These are phyloP conservation scores for Leptodactylus fallax DNA, from an alignment of 2,797 vertebrate genomes.

Conservation along the genomic window DNA sequence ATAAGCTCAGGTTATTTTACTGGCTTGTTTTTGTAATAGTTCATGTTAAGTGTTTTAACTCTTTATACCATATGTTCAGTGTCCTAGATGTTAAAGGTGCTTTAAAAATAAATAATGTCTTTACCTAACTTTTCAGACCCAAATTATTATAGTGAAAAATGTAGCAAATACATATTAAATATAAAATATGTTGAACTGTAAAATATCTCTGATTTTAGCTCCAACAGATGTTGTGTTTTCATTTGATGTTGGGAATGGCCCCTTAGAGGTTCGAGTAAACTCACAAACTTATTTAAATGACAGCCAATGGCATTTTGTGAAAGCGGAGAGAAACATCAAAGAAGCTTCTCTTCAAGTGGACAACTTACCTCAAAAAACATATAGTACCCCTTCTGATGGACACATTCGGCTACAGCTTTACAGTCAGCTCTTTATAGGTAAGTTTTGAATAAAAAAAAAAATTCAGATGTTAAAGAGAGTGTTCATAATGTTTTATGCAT, in stretches of 20 bases:
- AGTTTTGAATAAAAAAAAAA: conserved; percentile 65
- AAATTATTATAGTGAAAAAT: too few relatives aligned
- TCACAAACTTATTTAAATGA: conserved; percentile 81
- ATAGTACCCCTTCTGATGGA: conserved; percentile 83
- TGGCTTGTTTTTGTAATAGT: too few relatives aligned
- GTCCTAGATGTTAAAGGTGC: neutral
- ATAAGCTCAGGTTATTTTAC: too few relatives aligned
- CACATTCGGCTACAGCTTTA: conserved; percentile 91
- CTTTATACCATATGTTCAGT: too few relatives aligned
- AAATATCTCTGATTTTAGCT: conserved; percentile 74
- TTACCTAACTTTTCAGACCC: too few relatives aligned
- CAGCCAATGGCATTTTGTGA: conserved; percentile 89
- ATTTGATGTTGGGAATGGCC: conserved; percentile 94
- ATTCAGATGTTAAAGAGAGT: neutral
- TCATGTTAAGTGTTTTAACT: too few relatives aligned
- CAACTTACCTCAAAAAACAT: conserved; percentile 76
- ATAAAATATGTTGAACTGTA: neutral
- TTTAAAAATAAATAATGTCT: neutral
- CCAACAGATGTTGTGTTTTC: conserved; percentile 88
- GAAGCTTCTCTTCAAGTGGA: conserved; percentile 89
- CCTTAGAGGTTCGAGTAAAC: conserved; percentile 80
- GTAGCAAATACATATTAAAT: neutral
- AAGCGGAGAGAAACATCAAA: conserved; percentile 89
- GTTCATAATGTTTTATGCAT: neutral
- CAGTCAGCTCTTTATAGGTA: conserved; percentile 95